Base-by-base conservation (phyloP, 2,113 vertebrate species). In the Antigone vipio region DNA sequence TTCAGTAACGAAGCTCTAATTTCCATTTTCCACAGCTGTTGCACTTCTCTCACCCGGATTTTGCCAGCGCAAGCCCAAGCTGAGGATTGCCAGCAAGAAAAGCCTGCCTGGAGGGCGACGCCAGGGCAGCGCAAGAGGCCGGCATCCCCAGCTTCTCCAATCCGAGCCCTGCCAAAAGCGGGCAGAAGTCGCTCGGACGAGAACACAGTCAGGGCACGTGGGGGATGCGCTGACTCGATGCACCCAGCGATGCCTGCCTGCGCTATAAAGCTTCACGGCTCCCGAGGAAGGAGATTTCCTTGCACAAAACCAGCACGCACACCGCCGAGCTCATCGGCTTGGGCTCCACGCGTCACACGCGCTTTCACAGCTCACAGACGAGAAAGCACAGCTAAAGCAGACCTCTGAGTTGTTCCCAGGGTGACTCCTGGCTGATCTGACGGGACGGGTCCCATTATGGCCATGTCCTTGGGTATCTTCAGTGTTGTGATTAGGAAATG, bases 21-120 rank as follows among this genome's bases (percentile, higher is more conserved):
- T 96, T 86, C 66, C 38, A 27, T 76, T 93, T 85, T 52, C 69
- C 86, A 84, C 59, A 96, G 82, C 64, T 85, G 58, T 82, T 77
- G 55, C 45, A 34, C 30, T 84, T 52, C 42, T 85, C 60, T 85
- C 66, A 47, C 34, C 64, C 7, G 1, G 45, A 80, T 62, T 68
- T 85, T 72, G 83, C 74, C 44, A 72, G 50, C 5, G 8, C 60
- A 62, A 84, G 26, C 53, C 40, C 59, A 62, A 72, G 53, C 34
- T 86, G 49, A 71, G 56, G 32, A 53, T 11, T 76, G 42, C 49
- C 67, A 67, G 49, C 38, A 89, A 55, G 49, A 80, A 42, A 58
- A 75, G 45, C 19, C 74, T 67, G 40, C 50, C 63, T 18, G 18
- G 24, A 91, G 19, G n/a, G 63, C 38, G 38, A 38, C 8, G 38